phyloP scores from a whole-genome alignment of 2,888 invertebrate species.

The Heliconius hortense region DNA sequence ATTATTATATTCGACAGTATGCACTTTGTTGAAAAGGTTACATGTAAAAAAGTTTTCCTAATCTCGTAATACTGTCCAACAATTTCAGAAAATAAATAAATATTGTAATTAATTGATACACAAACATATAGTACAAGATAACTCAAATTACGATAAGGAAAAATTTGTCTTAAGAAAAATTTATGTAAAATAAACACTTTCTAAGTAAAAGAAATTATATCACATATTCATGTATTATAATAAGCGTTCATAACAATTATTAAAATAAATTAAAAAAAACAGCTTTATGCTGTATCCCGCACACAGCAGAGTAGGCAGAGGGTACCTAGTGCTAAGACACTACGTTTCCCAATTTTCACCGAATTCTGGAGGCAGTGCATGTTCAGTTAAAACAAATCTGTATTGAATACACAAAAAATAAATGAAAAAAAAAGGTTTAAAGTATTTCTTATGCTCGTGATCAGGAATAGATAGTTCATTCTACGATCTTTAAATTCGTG shows the following conservation, averaged over 20 bases:
- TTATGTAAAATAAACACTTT: no score
- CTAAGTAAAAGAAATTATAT: no score
- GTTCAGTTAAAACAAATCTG: not conserved
- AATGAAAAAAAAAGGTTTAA: not conserved
- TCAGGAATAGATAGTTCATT: not conserved
- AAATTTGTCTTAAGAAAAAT: no score
- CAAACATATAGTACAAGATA: no score
- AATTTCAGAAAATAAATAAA: not conserved
- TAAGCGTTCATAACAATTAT: not conserved
- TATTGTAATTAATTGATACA: no score
- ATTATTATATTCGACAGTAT: not conserved
- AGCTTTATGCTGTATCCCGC: no score
- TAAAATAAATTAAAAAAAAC: not conserved
- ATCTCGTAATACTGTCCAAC: not conserved
- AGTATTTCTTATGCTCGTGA: constrained; percentile 5
- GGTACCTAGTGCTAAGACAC: no score
- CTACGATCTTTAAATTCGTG: constrained; percentile 16
- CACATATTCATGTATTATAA: not conserved
- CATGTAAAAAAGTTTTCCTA: not conserved
- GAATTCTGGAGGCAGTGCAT: no score
- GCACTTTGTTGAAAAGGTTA: not conserved
- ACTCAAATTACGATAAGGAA: no score
- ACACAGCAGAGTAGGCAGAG: no score
- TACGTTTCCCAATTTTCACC: no score
- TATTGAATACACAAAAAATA: constrained; percentile 3